These are phyloP conservation scores for Knipowitschia caucasica DNA, from an alignment of 2,797 vertebrate genomes.

Conservation along the genomic window DNA sequence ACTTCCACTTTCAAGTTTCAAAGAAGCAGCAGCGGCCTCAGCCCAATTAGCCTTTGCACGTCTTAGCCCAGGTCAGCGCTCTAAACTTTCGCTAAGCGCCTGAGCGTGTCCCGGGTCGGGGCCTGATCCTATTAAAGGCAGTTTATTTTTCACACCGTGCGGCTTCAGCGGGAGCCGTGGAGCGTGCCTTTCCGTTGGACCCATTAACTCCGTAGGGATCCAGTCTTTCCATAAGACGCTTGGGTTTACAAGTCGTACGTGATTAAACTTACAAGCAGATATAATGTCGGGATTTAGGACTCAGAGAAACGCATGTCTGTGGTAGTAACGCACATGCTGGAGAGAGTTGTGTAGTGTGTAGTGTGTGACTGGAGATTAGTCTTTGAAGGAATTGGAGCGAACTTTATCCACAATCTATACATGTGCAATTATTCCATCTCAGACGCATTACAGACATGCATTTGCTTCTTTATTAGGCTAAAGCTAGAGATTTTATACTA, in stretches of 20 bases:
- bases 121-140: constrained; percentile 2
- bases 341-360: not conserved
- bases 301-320: not conserved
- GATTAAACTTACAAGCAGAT: not conserved
- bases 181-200: not conserved
- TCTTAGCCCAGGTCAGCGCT: not conserved
- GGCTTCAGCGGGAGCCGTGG: not conserved
- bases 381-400: no score
- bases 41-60: not conserved
- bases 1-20: not conserved
- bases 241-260: not conserved
- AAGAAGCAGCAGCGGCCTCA: not conserved
- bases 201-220: constrained; percentile 4
- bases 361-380: no score
- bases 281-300: not conserved
- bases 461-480: no score
- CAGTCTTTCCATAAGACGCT: constrained; percentile 2
- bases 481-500: no score
- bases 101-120: not conserved
- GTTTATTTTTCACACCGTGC: constrained; percentile 4
- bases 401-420: no score
- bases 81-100: not conserved
- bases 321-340: not conserved
- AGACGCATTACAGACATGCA: no score
- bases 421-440: no score